Evolutionary conservation across 2,113 vertebrate genomes (phyloP).

Genomic region (Solea senegalensis): DNA sequence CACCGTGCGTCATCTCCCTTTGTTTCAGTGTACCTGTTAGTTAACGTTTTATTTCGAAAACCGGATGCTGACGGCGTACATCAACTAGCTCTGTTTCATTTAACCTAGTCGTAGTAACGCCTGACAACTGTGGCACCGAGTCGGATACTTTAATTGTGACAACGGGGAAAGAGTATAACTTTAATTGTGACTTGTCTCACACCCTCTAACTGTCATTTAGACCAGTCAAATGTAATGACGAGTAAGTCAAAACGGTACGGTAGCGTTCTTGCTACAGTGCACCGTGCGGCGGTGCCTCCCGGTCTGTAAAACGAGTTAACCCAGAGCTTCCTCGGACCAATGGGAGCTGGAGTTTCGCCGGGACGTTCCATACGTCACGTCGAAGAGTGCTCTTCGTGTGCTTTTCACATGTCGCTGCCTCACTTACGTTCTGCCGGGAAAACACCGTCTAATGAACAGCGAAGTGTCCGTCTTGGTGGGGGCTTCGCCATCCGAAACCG

Average conservation of each 20-base stretch:
- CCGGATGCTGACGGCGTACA: too few species aligned
- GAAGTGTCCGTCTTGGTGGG: conserved; percentile 66
- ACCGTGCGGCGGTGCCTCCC: neutral
- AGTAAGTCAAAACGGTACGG: neutral
- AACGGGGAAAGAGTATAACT: too few species aligned
- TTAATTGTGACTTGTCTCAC: too few species aligned
- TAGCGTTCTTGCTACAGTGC: neutral
- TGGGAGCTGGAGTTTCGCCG: conserved; percentile 9
- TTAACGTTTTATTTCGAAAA: too few species aligned
- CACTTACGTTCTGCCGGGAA: conserved; percentile 30
- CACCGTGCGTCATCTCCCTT: too few species aligned
- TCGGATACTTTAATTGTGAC: too few species aligned
- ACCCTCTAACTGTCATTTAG: too few species aligned
- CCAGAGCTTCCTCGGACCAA: conserved; percentile 14
- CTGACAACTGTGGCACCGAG: too few species aligned
- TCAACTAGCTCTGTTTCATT: too few species aligned
- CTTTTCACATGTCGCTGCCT: conserved; percentile 48
- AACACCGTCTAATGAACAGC: conserved; percentile 72
- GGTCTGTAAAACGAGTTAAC: neutral
- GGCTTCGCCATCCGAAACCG: conserved; percentile 74
- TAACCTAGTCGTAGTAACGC: too few species aligned
- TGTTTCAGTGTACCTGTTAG: too few species aligned
- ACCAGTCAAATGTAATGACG: neutral
- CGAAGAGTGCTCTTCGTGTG: conserved; percentile 5
- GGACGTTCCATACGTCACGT: conserved; percentile 37